phyloP scores from a whole-genome alignment of 2,888 invertebrate species.

The Theretra japonica region DNA sequence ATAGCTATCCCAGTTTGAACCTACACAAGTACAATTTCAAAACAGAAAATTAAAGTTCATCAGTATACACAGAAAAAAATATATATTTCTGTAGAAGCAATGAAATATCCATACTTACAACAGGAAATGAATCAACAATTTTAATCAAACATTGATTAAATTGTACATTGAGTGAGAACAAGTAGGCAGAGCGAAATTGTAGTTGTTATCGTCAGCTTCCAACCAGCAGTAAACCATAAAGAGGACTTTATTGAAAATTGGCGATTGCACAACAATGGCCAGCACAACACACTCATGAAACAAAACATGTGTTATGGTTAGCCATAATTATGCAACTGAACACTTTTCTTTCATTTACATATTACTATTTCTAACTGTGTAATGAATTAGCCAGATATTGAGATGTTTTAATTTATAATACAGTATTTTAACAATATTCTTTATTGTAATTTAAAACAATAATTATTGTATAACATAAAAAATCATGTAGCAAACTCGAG shows the following conservation, averaged over 20 bases:
- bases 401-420: too few relatives aligned
- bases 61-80: neutral
- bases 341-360: conserved; percentile 16
- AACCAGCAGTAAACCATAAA: conserved; percentile 66
- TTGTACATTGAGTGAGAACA: conserved; percentile 53
- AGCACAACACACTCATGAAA: conserved; percentile 67
- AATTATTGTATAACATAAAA: neutral
- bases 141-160: conserved; percentile 73
- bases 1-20: too few relatives aligned
- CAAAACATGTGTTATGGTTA: conserved; percentile 62
- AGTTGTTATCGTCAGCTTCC: conserved; percentile 66
- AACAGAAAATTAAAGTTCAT: neutral
- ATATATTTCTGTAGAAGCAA: neutral
- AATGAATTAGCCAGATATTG: neutral
- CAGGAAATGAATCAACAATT: conserved; percentile 66
- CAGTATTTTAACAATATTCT: neutral
- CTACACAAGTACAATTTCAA: too few relatives aligned
- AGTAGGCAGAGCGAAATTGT: conserved; percentile 44
- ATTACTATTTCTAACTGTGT: neutral
- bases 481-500: too few relatives aligned
- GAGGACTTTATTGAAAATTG: conserved; percentile 79
- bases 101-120: conserved; percentile 31
- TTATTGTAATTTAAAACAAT: neutral
- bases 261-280: conserved; percentile 80
- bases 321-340: conserved; percentile 51